Evolutionary conservation across 2,797 vertebrate genomes (phyloP), one percentile per base, ranked within the genome.

Genomic region (Gymnodraco acuticeps): DNA sequence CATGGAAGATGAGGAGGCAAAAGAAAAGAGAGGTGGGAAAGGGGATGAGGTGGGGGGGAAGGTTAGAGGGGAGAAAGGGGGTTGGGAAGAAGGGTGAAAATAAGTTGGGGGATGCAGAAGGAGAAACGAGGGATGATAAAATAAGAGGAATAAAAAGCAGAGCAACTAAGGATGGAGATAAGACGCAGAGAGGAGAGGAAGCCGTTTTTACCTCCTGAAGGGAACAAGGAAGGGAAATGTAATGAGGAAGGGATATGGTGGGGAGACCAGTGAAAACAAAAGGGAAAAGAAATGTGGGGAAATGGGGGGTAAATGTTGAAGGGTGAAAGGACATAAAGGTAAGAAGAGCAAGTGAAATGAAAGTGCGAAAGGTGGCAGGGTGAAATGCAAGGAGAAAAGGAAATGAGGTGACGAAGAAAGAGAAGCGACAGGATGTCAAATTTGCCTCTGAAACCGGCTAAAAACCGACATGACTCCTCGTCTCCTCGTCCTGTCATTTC

Each of bases 381-480:
- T 11, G n/a, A n/a, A 20, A 20, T 3, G 17, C 51, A 23, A 17
- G 50, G 56, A 58, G 11, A 7, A 56, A 43, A 10, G 48, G 45
- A 45, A 31, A 50, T 38, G 31, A 62, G 69, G 63, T 33, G 61
- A 41, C 3, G 20, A 8, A 23, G 47, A 16, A 11, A 50, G 10
- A 13, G 6, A 17, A 43, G 41, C 3, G 41, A 38, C 5, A 33
- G 2, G 23, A 47, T 27, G 41, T 59, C 33, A 31, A 62, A 54
- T 16, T 12, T 10, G 48, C 6, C 41, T 42, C 66, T 64, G 9
- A 70, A 75, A 71, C 58, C 72, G 77, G 73, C 38, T 60, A 61
- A 79, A 77, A 77, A 70, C 68, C 66, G 55, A 69, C 46, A 23
- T 10, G 69, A 62, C 75, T 73, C 73, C 74, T 83, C 80, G 52